Evolutionary conservation across 1,140 invertebrate species (phyloP), one percentile per base, ranked within the genome.

Genomic region (Atta colombica): DNA sequence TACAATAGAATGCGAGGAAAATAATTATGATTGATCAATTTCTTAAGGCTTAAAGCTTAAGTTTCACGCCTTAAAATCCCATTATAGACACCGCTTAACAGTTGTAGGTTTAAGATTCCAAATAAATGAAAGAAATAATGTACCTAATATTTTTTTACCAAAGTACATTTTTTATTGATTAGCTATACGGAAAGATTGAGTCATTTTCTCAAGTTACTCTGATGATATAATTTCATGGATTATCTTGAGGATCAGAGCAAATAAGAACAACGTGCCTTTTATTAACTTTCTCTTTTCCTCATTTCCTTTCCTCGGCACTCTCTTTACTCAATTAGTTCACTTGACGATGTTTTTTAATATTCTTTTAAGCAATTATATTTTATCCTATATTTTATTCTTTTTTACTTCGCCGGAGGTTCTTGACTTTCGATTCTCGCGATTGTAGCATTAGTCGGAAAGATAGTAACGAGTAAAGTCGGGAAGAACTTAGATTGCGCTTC

Each of bases 401-500:
- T 69, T 80, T 51, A 69, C 3, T 21, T 69, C 7, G n/a, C n/a
- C 12, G 21, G 4, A 55, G n/a, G 3, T 18, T 80, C 21, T 55
- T 10, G 18, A 35, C 65, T 18, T 25, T n/a, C 25, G 28, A 35
- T 78, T 18, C 39, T n/a, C 25, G 28, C 21, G 18, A 66, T 78
- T 28, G 39, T 18, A 18, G 18, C 25, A 31, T 66, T 31, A 12
- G 61, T 68, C 28, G 45, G 39, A 49, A 25, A 78, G 18, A 25
- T 0, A 16, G 39, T 68, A 68, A 80, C 63, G 63, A 69, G 45
- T 53, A 68, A 80, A 80, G 45, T 35, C 63, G 49, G n/a, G 45
- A 45, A 53, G 28, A 80, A 80, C 77, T 80, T 80, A 68, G 63
- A 80, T 80, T 68, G 63, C 63, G 45, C 63, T 25, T 55, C 77